Conservation (phyloP, 2,888 invertebrate genomes). For the Drosophila imparisetae region DNA sequence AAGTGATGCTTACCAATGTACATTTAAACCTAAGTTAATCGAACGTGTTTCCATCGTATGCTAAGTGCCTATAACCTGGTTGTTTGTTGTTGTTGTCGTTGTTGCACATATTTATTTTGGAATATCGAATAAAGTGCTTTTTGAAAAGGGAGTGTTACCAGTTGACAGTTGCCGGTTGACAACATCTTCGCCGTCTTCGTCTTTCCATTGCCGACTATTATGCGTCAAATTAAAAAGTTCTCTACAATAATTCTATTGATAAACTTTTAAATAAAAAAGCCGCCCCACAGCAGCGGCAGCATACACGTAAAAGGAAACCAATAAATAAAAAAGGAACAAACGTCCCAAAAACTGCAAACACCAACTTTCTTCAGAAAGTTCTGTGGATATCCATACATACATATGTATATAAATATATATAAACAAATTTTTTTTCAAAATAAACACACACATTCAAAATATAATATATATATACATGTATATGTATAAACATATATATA, state of each 20-base stretch:
- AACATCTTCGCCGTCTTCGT: not conserved
- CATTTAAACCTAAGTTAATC: not conserved
- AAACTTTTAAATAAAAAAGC: constrained; percentile 67
- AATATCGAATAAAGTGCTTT: constrained; percentile 24
- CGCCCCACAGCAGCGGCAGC: not conserved
- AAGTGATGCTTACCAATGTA: not conserved
- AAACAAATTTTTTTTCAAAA: constrained; percentile 40
- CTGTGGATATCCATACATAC: constrained; percentile 12
- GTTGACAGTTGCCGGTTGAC: constrained; percentile 9
- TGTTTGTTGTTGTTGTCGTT: constrained; percentile 1
- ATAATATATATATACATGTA: constrained; percentile 7
- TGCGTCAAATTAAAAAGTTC: constrained; percentile 81
- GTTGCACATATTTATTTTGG: constrained; percentile 31
- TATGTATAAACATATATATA: not conserved
- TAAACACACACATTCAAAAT: constrained; percentile 27
- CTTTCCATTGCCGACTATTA: constrained; percentile 52
- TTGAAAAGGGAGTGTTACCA: constrained; percentile 1
- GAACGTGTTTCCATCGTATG: not conserved
- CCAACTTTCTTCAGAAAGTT: constrained; percentile 30
- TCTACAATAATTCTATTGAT: constrained; percentile 79
- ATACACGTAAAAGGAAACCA: not conserved
- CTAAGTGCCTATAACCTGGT: not conserved
- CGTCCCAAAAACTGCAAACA: constrained; percentile 14
- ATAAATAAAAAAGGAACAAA: constrained; percentile 5
- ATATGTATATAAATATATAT: constrained; percentile 24